Base-by-base conservation (phyloP, 2,113 vertebrate genomes). In the Leucoraja erinaceus region DNA sequence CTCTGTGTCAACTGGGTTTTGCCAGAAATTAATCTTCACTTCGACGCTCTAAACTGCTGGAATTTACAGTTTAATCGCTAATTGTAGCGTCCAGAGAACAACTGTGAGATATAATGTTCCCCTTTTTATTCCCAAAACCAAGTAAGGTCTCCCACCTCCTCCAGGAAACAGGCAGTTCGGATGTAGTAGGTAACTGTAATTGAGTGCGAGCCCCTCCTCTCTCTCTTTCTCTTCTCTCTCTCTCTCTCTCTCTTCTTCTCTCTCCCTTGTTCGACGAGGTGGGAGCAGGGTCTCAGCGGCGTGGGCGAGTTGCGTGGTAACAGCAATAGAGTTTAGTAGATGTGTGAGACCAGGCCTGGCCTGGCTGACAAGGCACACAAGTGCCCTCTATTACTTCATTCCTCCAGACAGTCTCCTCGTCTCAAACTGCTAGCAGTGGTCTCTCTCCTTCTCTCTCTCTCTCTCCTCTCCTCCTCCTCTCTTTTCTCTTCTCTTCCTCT, bases 21-120 rank as follows among this genome's bases (percentile, higher is more conserved):
- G 61, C 83, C 83, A 72, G 90, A 72, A 91, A 91, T 72, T 47
- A 91, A 91, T 91, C 90, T 91, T 91, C 68, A 68, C 68, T 91
- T 91, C 90, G 90, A 72, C 68, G 90, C 66, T 91, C 68, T 91
- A 91, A 91, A 91, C 90, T 91, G 90, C 90, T 74, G 66, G 31
- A 72, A 72, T 91, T 91, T 91, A 91, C 90, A 91, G 90, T 54
- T 25, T 91, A 91, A 91, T 91, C 90, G 90, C 90, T 91, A 74
- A 91, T 54, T 91, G 68, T 91, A 91, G 90, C 90, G 90, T 91
- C 90, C 90, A 91, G 93, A 95, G 95, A 96, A 96, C 96, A 97
- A 97, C 97, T 97, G 97, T 98, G 96, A 96, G 96, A 95, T 95
- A 96, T 22, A 96, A 96, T 96, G 96, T 96, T 96, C 96, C 96